Evolutionary conservation across 2,888 invertebrate species (phyloP), one percentile per base, ranked within the genome.

Genomic region (Teleogryllus oceanicus): DNA sequence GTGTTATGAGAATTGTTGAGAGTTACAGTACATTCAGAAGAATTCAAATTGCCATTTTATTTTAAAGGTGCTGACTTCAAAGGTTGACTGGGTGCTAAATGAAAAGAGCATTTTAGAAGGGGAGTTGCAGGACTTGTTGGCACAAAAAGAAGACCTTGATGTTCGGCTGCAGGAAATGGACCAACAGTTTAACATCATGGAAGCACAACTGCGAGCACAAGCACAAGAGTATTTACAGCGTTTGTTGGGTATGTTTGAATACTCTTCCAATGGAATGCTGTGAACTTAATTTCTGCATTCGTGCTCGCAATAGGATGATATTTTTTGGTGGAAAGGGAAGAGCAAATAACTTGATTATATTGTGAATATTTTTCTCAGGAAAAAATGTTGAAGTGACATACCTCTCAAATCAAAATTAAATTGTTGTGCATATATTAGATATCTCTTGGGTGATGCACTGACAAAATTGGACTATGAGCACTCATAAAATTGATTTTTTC

Each of bases 121-220:
- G 84, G 90, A 92, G 85, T 86, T 92, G 80, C 91, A 93, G 87
- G 92, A 92, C 84, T 87, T 92, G 82, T 87, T 91, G 82, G 89
- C 91, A 85, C 92, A 93, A 85, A 93, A 93, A 86, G 90, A 91
- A 82, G 90, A 91, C 81, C 86, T 93, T 77, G 92, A 92, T 84
- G 88, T 88, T 20, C 90, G 90, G 85, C 86, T 92, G 82, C 88
- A 87, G 75, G 88, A 90, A 77, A 85, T 91, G 51, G 89, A 88
- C 84, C 87, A 86, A 84, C 89, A 80, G 86, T 87, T 76, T 87
- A 81, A 75, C 74, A 79, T 77, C 76, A 49, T 82, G 84, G 80
- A 81, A 84, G 79, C 80, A 3, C 78, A 80, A 10, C 81, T 83
- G 79, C 84, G 85, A 80, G 81, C 84, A 79, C 83, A 84, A 75